Evolutionary conservation across 2,797 vertebrate genomes (phyloP).

Genomic region (Premnoplex brunnescens): DNA sequence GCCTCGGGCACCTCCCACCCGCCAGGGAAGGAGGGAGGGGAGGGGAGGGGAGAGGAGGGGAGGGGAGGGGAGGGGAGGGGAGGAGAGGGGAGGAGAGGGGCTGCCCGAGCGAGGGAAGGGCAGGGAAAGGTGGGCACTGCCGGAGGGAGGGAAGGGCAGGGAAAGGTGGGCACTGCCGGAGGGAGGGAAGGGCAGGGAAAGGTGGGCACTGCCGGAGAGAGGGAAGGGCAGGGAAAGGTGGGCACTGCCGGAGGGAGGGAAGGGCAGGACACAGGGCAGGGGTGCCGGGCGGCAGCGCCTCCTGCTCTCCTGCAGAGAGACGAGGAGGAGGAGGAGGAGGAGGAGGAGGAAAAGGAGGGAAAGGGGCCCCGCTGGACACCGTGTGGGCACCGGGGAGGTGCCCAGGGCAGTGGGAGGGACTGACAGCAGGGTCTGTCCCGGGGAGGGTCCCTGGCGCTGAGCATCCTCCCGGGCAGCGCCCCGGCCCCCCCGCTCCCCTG

Average conservation of each 20-base stretch:
- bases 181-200: not conserved
- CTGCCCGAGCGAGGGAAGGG: not conserved
- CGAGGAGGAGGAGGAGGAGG: not conserved
- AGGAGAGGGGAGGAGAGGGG: too few relatives aligned
- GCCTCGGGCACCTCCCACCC: not conserved
- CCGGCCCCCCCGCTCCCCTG: not conserved
- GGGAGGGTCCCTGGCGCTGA: not conserved
- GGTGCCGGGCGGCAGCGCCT: fast-evolving
- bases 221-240: not conserved
- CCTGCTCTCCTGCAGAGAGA: fast-evolving
- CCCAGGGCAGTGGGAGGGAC: not conserved
- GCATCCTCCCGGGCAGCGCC: too few relatives aligned
- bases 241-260: not conserved
- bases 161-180: too few relatives aligned
- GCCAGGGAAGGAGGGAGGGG: too few relatives aligned
- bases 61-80: too few relatives aligned
- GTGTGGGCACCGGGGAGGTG: not conserved
- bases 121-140: too few relatives aligned
- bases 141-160: too few relatives aligned
- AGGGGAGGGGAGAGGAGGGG: too few relatives aligned
- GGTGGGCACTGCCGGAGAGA: not conserved
- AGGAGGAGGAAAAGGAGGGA: not conserved
- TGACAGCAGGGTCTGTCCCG: not conserved
- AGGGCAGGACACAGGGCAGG: not conserved
- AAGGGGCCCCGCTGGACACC: fast-evolving